Conservation (phyloP, 64 coral and sea anemone genomes). For the Acropora tenuis region DNA sequence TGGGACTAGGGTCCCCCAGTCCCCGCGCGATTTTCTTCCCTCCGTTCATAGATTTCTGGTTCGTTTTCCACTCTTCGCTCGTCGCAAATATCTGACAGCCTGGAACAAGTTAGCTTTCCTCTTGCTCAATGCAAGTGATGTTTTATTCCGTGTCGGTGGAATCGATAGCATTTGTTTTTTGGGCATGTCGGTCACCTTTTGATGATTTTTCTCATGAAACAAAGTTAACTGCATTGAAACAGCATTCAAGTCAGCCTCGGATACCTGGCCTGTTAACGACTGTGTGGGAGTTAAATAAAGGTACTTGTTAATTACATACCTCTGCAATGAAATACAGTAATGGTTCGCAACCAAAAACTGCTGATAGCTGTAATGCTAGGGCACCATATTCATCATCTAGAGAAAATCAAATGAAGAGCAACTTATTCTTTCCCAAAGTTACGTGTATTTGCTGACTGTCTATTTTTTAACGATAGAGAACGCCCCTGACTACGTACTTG, state of each 20-base stretch:
- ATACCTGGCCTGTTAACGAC: neutral
- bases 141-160: neutral
- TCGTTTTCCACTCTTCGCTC: too few species aligned
- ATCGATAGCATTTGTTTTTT: too few species aligned
- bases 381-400: conserved; percentile 16
- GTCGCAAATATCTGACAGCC: too few species aligned
- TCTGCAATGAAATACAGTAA: conserved; percentile 6
- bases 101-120: neutral
- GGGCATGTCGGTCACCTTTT: too few species aligned
- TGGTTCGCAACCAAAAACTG: conserved; percentile 5
- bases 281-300: conserved; percentile 10
- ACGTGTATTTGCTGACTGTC: neutral
- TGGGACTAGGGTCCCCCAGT: too few species aligned
- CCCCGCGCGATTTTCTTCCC: too few species aligned
- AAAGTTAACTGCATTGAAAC: neutral
- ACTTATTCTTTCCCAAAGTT: neutral
- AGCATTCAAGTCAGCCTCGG: neutral
- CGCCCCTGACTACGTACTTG: too few species aligned
- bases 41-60: too few species aligned
- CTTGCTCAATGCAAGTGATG: neutral
- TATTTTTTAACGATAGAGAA: neutral
- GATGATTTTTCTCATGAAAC: too few species aligned
- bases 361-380: neutral
- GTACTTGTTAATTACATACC: neutral
- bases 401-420: conserved; percentile 4